Evolutionary conservation across 2,888 invertebrate species (phyloP).

Genomic region (Ochropleura leucogaster): DNA sequence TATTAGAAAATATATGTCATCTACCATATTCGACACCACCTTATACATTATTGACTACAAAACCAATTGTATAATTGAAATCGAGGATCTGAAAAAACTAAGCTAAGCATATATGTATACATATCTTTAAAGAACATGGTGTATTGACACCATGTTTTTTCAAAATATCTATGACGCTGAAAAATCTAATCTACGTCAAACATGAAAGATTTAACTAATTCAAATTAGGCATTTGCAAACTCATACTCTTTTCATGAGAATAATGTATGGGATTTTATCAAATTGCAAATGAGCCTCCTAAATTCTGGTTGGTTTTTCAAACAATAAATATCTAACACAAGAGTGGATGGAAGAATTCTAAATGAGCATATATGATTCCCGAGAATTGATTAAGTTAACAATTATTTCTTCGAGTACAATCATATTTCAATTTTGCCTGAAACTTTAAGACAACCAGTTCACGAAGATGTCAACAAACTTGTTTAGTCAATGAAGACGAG

Average conservation of each 20-base stretch:
- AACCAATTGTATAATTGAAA: not conserved
- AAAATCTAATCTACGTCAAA: conserved; percentile 71
- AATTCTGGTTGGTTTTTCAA: conserved; percentile 32
- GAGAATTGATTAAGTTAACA: not conserved
- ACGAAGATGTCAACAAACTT: not conserved
- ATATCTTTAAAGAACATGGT: too few relatives aligned
- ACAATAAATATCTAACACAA: conserved; percentile 8
- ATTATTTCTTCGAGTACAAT: not conserved
- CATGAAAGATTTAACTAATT: conserved; percentile 63
- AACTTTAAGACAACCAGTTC: conserved; percentile 2
- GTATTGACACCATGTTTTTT: conserved; percentile 1
- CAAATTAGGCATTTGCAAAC: conserved; percentile 72
- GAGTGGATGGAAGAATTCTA: conserved; percentile 3
- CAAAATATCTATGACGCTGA: conserved; percentile 38
- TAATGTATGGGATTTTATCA: conserved; percentile 66
- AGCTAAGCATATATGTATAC: not conserved
- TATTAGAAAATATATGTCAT: not conserved
- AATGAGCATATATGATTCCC: not conserved
- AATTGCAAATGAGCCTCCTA: conserved; percentile 52
- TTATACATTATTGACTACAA: not conserved
- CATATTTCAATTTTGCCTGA: not conserved
- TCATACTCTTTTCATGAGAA: conserved; percentile 69
- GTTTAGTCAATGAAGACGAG: not conserved
- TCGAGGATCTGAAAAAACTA: not conserved
- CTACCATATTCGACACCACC: not conserved